Base-by-base conservation (phyloP, 2,888 invertebrate species). In the Linyphia triangularis region DNA sequence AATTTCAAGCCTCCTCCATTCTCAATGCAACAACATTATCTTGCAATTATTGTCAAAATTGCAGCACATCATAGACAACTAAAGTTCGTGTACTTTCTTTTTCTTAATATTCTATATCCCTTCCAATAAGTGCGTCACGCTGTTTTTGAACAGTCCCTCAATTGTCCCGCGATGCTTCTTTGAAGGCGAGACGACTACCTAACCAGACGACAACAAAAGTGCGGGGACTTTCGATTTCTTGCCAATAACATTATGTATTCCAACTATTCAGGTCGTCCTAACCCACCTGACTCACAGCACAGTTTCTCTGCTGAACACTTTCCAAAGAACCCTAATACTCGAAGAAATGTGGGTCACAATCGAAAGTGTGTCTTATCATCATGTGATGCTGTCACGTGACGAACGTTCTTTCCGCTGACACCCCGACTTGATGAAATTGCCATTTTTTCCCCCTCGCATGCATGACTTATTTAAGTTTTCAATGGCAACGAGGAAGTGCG, bases 371-470 rank as follows among this genome's bases (percentile, higher is more conserved):
- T 65, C 51, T 85, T 16, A 51, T 51, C 51, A 40, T 40, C 85
- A 85, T 69, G 85, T 85, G 85, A 77, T 57, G 57, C 9, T 10
- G 43, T 79, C 85, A 85, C 85, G 85, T 85, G 85, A 85, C 26
- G 59, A 13, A 13, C 40, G 63, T 63, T 37, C 72, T 72, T 67
- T 82, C 72, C 63, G 57, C 75, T 26, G 57, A 51, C 57, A 51
- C 59, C 59, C 16, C 24, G 63, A 51, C 33, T 63, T 40, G 77
- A 13, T 63, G 61, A 24, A 63, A 77, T 37, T 33, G 24, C 63
- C 37, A 40, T 63, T 22, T 37, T 72, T 33, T 72, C 13, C 13
- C 19, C 10, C 26, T 65, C 83, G 67, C 83, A 43, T 65, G 75
- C 75, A 24, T 84, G 57, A 51, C 65, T 40, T 57, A 40, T 73